Conservation (phyloP, 2,797 vertebrate genomes). For the Astyanax mexicanus region DNA sequence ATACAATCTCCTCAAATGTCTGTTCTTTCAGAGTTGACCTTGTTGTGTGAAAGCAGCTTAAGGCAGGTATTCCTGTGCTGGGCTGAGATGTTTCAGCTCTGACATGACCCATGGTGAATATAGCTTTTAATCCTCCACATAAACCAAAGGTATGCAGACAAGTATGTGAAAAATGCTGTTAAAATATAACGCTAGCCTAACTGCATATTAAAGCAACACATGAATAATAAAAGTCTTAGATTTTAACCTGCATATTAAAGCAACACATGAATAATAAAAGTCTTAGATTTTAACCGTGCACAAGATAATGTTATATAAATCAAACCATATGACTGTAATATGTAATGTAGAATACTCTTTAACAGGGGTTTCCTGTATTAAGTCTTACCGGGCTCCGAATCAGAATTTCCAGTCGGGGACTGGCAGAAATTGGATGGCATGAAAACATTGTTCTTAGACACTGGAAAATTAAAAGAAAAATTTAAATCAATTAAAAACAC, state of each 20-base stretch:
- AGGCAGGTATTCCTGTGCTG: not conserved
- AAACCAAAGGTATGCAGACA: no score
- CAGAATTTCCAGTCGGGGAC: constrained; percentile 79
- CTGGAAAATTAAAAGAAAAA: constrained; percentile 60
- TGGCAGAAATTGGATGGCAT: constrained; percentile 83
- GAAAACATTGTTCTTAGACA: constrained; percentile 84
- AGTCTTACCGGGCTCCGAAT: constrained; percentile 79
- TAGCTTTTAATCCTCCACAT: not conserved
- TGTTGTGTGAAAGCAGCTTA: not conserved
- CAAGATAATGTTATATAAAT: no score
- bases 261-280: no score
- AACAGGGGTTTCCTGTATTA: not conserved
- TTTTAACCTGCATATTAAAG: no score
- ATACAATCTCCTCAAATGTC: not conserved
- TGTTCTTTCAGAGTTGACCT: not conserved
- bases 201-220: no score
- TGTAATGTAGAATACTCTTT: no score
- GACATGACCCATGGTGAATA: not conserved
- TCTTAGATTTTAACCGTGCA: no score
- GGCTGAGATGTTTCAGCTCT: not conserved
- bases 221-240: no score
- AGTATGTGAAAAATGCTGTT: no score
- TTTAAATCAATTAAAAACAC: not conserved
- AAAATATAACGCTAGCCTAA: no score
- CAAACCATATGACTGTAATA: no score